Evolutionary conservation across 2,113 vertebrate genomes (phyloP), one percentile per base, ranked within the genome.

Genomic region (Paraplagusia blochii): DNA sequence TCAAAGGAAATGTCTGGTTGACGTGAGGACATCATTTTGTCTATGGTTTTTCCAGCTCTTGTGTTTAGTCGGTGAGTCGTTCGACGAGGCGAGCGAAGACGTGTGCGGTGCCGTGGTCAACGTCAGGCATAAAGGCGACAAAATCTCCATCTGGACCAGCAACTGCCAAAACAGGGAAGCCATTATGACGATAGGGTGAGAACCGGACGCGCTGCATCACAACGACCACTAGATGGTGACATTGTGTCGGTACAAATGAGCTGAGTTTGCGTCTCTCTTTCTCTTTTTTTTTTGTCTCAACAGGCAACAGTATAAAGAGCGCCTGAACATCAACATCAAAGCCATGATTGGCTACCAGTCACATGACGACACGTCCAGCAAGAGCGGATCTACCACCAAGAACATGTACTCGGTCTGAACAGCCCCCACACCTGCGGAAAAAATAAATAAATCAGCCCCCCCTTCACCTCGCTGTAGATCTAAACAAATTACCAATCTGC

Each of bases 371-470:
- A 92, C 91, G 42, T 92, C 91, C 85, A 92, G 91, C 88, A 92
- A 92, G 88, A 92, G 91, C 17, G 91, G 91, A 56, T 92, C 91
- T 76, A 92, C 91, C 62, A 92, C 91, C 83, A 92, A 92, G 83
- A 92, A 92, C 82, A 88, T 92, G 85, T 92, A 90, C 63, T 88
- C 90, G 0, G 88, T 92, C 88, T 92, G 88, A 91, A 84, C 42
- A 11, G 51, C 54, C 55, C 14, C 12, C 38, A n/a, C n/a, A n/a
- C n/a, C n/a, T n/a, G n/a, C 9, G 13, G 10, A 40, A 40, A 40
- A 40, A 11, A 38, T 10, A 38, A 38, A 36, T 22, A 29, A 33
- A 50, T 14, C 7, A 11, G n/a, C 36, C 5, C 36, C 51, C 11
- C 42, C 82, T 82, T 85, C 79, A 79, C 73, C 67, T 86, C 33